phyloP scores from a whole-genome alignment of 2,888 invertebrate genomes.

The Lasioglossum lativentre region DNA sequence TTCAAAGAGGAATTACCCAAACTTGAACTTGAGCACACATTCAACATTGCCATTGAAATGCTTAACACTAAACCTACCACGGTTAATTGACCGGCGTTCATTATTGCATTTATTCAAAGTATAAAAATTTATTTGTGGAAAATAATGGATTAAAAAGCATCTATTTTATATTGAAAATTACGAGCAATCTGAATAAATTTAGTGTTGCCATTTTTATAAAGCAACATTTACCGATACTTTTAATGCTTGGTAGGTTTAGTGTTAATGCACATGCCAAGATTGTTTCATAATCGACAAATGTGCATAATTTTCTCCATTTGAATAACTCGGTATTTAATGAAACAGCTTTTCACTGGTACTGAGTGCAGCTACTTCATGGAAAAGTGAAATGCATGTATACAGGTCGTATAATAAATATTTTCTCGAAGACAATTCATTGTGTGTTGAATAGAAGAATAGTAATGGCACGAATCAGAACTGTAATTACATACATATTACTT shows the following conservation, averaged over 20 bases:
- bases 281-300: background rate
- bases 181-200: no score
- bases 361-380: background rate
- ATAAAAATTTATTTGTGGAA: no score
- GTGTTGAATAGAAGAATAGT: background rate
- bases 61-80: no score
- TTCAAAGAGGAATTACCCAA: background rate
- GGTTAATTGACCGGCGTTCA: no score
- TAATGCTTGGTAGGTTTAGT: no score
- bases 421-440: background rate
- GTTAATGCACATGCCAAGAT: background rate
- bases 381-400: background rate
- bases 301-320: background rate
- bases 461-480: background rate
- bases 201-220: no score
- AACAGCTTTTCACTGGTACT: background rate
- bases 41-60: background rate
- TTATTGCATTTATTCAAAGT: no score
- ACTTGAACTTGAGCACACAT: no score
- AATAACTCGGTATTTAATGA: background rate
- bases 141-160: no score
- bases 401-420: constrained; percentile 2
- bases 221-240: no score
- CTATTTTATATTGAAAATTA: no score
- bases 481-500: background rate